Conservation (phyloP, 2,888 invertebrate species). For the Myopa testacea region DNA sequence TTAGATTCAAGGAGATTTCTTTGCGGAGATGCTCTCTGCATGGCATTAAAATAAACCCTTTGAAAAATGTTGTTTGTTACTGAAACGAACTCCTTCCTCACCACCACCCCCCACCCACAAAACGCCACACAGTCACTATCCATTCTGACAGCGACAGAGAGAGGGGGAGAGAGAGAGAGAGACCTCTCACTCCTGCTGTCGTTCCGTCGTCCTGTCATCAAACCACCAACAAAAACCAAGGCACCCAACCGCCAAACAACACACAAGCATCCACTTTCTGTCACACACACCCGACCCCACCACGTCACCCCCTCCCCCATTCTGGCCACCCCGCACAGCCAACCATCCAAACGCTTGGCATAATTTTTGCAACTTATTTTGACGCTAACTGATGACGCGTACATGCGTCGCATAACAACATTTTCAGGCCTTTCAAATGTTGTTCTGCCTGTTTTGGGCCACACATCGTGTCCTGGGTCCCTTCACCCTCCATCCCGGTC, state of each 20-base stretch:
- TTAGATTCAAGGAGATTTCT: background rate
- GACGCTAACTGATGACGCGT: constrained; percentile 15
- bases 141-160: too few relatives aligned
- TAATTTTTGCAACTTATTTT: constrained; percentile 31
- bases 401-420: constrained; percentile 19
- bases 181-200: background rate
- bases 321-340: background rate
- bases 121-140: background rate
- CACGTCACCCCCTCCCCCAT: background rate
- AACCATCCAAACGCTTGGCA: background rate
- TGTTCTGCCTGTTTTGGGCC: background rate
- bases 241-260: background rate
- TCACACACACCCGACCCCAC: background rate
- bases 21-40: background rate
- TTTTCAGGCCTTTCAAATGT: background rate
- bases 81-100: background rate
- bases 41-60: constrained; percentile 19
- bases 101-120: background rate
- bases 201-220: background rate
- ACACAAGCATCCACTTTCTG: background rate
- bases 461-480: background rate
- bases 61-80: constrained; percentile 8
- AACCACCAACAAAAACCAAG: background rate
- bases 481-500: background rate
- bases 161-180: too few relatives aligned